These are phyloP conservation scores for Malurus elegans DNA, from an alignment of 2,113 vertebrate species.

Conservation along the genomic window DNA sequence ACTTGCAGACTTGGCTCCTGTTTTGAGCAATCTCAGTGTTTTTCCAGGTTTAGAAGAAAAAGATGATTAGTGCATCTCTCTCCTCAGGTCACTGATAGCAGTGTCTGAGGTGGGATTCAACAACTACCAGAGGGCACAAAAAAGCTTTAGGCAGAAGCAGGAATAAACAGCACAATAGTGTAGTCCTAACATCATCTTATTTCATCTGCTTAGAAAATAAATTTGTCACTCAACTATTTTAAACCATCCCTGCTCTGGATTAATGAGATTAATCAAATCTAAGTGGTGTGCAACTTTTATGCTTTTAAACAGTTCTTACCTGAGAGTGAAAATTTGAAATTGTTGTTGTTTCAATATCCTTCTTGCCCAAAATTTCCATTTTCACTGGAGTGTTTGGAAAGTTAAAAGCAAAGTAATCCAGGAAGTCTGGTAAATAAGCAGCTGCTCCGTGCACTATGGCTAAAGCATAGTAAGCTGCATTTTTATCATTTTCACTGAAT, in stretches of 20 bases:
- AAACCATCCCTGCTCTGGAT: background rate
- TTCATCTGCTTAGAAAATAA: background rate
- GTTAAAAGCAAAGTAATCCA: conserved; percentile 99
- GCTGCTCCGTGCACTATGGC: conserved; percentile 94
- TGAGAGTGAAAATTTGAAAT: conserved; percentile 97
- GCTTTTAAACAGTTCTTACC: conserved; percentile 73
- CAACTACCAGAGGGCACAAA: background rate
- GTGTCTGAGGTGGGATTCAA: background rate
- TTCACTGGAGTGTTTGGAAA: conserved; percentile 98
- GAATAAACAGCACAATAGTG: background rate
- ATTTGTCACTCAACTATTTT: background rate
- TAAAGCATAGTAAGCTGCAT: conserved; percentile 89
- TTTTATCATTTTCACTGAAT: conserved; percentile 88
- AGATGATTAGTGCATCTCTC: background rate
- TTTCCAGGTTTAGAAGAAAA: background rate
- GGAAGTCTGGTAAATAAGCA: conserved; percentile 93
- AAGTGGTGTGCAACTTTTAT: background rate
- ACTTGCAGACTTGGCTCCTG: background rate
- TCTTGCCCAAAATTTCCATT: conserved; percentile 98
- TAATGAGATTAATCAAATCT: background rate
- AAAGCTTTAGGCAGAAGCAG: background rate
- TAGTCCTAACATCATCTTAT: background rate
- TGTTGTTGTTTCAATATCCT: conserved; percentile 98
- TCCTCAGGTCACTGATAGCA: background rate
- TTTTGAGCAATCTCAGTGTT: background rate